Base-by-base conservation (phyloP, 2,888 invertebrate species). In the Leptinotarsa haldemani region DNA sequence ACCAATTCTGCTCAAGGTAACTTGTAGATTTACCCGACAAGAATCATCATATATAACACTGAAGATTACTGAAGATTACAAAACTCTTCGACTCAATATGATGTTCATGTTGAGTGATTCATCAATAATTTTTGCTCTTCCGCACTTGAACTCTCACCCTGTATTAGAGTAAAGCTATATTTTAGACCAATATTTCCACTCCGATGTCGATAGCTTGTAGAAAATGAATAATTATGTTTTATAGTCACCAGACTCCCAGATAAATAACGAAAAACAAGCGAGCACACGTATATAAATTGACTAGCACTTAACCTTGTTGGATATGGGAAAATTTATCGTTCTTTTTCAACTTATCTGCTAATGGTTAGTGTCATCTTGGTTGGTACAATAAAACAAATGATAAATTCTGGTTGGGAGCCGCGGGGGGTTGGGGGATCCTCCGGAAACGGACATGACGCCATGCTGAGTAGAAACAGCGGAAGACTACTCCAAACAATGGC, bases 401-500 rank as follows among this genome's bases (percentile, higher is more conserved):
- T 83, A 84, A 84, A 85, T 85, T 80, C 82, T 78, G 79, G 78
- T 77, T 74, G 77, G 74, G 70, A 73, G 78, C 76, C 73, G 75
- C 67, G 79, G 80, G 78, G 69, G 73, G 81, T 76, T 74, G 77
- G 77, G 82, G 78, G 78, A 78, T 66, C 70, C 80, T 77, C 84
- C 83, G 88, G 88, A 88, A 88, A 86, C 87, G 87, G 88, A 88
- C 88, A 88, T 87, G 87, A 88, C 88, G 88, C 87, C 88, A 87
- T 86, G 87, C 87, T 85, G 87, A 87, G 87, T 85, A 85, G 86
- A 86, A 87, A 87, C 86, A 86, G 86, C 88, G 88, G 88, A 88
- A 87, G 87, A 86, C 85, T 87, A 86, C 87, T 87, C 86, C 86
- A 87, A 86, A 87, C 87, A 87, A 87, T 87, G 82, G 87, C 84